Evolutionary conservation across 2,113 vertebrate species (phyloP), one percentile per base, ranked within the genome.

Genomic region (Lepisosteus osseus): DNA sequence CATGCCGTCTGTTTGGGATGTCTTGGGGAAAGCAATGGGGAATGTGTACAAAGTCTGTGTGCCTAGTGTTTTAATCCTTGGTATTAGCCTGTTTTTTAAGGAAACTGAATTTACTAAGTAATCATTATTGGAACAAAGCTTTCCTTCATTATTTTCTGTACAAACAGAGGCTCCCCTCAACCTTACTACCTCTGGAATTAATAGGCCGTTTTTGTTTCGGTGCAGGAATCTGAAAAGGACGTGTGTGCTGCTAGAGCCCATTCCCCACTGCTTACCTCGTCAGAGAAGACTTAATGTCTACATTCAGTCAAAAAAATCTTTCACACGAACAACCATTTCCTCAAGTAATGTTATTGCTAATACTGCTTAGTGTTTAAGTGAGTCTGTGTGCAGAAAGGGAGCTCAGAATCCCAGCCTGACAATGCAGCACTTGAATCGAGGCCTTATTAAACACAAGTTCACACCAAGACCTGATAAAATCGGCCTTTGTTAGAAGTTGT

Each of bases 391-490:
- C 47, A 9, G 9, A 9, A 9, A 6, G 47, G 5, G 68, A 81
- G 81, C 78, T 56, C 73, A 71, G 71, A 75, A 56, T 64, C 69
- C 66, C 67, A 59, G 43, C 62, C 70, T 80, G 82, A 87, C 87
- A 90, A 88, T 86, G 80, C 61, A 65, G 70, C 59, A 40, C 69
- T 86, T 90, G 76, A 88, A 88, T 82, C 72, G 80, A 56, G 61
- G 44, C 65, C 78, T 54, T 17, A 42, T 77, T 54, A 9, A 14
- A 67, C 67, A 70, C 12, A 74, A 65, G 59, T 65, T 67, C 14
- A 54, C 13, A 47, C 47, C 47, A 6, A 14, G 17, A 54, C 71
- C 43, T 59, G 57, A 64, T 65, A 65, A 69, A 70, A 65, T 9
- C 51, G 42, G 29, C 29, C 29, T 29, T 29, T 29, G 29, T 29